phyloP scores from a whole-genome alignment of 2,113 vertebrate genomes.

The Poeciliopsis occidentalis region DNA sequence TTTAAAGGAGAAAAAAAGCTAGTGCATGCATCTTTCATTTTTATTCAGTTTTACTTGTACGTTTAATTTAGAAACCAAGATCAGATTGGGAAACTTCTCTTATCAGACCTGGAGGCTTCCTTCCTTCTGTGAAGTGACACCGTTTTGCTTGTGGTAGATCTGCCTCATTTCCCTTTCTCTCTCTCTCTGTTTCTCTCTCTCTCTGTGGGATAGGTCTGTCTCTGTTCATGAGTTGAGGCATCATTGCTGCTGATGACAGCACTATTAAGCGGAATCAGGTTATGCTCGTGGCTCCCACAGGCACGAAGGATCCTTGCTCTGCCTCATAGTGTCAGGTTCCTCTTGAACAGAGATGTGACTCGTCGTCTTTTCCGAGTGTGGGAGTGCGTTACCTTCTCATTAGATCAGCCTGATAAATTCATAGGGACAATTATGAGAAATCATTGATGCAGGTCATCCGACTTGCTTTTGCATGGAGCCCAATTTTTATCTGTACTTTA shows the following conservation, averaged over 20 bases:
- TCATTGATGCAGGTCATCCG: conserved; percentile 14
- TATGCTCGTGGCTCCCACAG: conserved; percentile 44
- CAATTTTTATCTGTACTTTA: background rate
- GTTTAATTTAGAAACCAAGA: conserved; percentile 3
- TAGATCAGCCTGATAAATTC: conserved; percentile 30
- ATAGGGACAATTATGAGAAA: conserved; percentile 20
- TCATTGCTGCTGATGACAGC: conserved; percentile 58
- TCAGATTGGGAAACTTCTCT: conserved; percentile 18
- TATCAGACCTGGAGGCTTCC: conserved; percentile 12
- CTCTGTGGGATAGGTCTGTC: conserved; percentile 46
- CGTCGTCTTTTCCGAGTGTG: conserved; percentile 6
- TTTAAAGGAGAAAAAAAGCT: background rate
- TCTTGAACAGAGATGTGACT: conserved; percentile 40
- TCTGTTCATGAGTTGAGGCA: conserved; percentile 42
- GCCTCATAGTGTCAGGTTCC: conserved; percentile 50
- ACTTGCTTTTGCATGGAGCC: conserved; percentile 5
- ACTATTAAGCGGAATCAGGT: conserved; percentile 61
- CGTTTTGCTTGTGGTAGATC: conserved; percentile 22
- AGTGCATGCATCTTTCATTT: background rate
- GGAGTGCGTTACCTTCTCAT: conserved; percentile 35
- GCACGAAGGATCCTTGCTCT: conserved; percentile 34
- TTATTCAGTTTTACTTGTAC: conserved; percentile 2
- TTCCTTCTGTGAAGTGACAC: conserved; percentile 28
- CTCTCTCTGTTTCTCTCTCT: conserved; percentile 8
- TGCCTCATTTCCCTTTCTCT: conserved; percentile 4